Evolutionary conservation across 2,113 vertebrate species (phyloP), one percentile per base, ranked within the genome.

Genomic region (Saccopteryx leptura): DNA sequence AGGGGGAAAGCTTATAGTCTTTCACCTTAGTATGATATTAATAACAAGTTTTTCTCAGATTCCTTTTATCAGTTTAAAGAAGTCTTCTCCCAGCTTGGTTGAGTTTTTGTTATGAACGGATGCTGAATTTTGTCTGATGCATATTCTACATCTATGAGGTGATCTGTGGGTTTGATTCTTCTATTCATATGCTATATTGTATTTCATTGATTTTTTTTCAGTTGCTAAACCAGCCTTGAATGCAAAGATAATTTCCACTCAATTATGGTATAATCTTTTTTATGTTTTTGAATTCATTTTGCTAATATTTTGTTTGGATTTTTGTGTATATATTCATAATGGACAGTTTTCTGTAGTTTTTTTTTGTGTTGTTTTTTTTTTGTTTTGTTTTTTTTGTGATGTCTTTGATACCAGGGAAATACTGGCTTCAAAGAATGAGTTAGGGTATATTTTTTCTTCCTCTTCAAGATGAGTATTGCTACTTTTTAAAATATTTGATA

Each of bases 201-300:
- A 48, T 85, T 85, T 95, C 85, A 18, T 52, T 91, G 78, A 88
- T 87, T 87, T 82, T 87, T 87, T 82, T 96, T 56, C 56, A 58
- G 1, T 93, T 91, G 56, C 48, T 87, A 86, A 85, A 48, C 63
- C 52, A 79, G 46, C 69, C 60, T 80, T 75, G 26, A 19, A 56
- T 83, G 19, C 28, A 78, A 56, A 14, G 19, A 46, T 94, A 79
- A 90, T 88, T 83, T 82, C 24, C 19, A 87, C 19, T 46, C 23
- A 75, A 0, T 89, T 14, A 9, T 88, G 65, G 13, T 76, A 39
- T 75, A 95, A 76, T 58, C 26, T 21, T 50, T 81, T 79, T 65
- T 63, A 52, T 88, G 63, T 63, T 84, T 39, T 39, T 96, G 69
- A 58, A 65, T 78, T 78, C 28, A 50, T 94, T 93, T 96, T 66